These are phyloP conservation scores for Hemiprocne comata DNA, from an alignment of 2,113 vertebrate genomes.

Conservation along the genomic window DNA sequence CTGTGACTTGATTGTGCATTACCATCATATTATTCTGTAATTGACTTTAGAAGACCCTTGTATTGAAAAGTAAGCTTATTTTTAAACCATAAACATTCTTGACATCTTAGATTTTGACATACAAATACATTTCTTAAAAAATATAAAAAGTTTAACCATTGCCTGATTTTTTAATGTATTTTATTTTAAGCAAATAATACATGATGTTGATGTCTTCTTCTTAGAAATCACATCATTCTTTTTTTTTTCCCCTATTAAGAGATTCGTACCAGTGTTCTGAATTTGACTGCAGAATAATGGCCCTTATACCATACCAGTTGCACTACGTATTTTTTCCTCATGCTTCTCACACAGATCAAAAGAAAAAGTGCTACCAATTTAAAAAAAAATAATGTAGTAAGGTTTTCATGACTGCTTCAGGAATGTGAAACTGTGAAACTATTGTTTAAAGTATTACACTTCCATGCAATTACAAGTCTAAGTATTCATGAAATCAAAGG, in stretches of 20 bases:
- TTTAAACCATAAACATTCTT: background rate
- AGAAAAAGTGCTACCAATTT: constrained; percentile 14
- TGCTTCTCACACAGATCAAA: constrained; percentile 21
- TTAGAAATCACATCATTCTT: background rate
- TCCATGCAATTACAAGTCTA: constrained; percentile 6
- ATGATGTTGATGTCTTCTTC: background rate
- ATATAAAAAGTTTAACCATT: background rate
- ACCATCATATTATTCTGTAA: background rate
- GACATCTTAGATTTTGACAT: background rate
- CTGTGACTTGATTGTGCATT: background rate
- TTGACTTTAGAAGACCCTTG: background rate
- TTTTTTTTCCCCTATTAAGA: background rate
- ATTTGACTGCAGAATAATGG: constrained; percentile 16
- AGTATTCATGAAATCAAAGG: background rate
- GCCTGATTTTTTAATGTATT: background rate
- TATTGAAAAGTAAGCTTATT: background rate
- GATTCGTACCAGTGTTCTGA: background rate
- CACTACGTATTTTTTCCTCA: background rate
- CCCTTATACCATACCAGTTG: background rate
- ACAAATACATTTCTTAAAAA: background rate
- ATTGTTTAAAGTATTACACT: constrained; percentile 6
- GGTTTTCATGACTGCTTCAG: constrained; percentile 32
- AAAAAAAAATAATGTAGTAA: background rate
- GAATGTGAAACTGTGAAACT: constrained; percentile 13
- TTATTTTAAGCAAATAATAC: constrained; percentile 1